Conservation (phyloP, 2,888 invertebrate species). For the Yponomeuta malinellus region DNA sequence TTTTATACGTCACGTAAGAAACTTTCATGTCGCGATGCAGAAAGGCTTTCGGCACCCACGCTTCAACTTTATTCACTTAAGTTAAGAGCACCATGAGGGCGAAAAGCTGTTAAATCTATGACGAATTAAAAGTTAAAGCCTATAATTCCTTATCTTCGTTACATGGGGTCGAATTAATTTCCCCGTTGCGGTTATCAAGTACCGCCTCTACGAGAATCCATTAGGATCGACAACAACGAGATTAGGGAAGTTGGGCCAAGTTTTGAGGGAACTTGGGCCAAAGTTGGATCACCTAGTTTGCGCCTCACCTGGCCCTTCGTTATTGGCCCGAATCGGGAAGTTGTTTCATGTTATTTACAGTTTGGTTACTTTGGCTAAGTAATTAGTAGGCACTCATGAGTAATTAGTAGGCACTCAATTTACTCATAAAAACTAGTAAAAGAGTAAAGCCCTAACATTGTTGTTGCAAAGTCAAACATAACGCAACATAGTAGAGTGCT, state of each 20-base stretch:
- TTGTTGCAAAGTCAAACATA: no score
- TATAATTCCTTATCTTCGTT: constrained; percentile 6
- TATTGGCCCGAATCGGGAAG: background rate
- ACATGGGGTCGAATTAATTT: constrained; percentile 36
- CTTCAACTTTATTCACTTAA: background rate
- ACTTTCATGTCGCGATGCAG: background rate
- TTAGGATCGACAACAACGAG: constrained; percentile 33
- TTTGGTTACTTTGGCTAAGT: background rate
- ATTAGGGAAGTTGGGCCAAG: constrained; percentile 23
- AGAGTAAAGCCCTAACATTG: no score
- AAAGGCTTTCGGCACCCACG: background rate
- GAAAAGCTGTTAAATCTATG: background rate
- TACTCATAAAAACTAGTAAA: no score
- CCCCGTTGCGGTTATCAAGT: constrained; percentile 33
- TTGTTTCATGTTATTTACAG: background rate
- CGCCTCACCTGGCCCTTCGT: background rate
- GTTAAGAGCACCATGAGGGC: background rate
- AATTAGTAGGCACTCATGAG: no score
- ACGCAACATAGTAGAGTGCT: no score
- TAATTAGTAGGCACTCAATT: no score
- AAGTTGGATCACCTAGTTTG: background rate
- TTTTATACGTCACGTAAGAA: background rate
- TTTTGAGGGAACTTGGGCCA: background rate
- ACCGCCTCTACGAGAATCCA: constrained; percentile 31
- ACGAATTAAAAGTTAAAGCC: constrained; percentile 8